A percentile compares a stretch with the other conserved stretches of the same genome.
Evolutionary conservation across 1,140 invertebrate genomes (phyloP).

Genomic region (Bombus fervidus): DNA sequence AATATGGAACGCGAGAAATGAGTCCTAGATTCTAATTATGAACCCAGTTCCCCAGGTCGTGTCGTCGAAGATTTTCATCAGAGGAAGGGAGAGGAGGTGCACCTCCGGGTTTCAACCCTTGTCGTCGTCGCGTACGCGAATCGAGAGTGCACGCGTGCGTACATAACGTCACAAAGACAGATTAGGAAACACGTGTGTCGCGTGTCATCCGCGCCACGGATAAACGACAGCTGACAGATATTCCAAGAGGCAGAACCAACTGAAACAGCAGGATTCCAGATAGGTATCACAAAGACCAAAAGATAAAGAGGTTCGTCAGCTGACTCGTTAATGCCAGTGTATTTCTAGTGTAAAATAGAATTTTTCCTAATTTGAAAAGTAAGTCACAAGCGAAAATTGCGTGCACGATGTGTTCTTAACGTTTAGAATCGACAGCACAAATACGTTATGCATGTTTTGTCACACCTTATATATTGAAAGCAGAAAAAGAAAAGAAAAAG

Average conservation of each 20-base stretch:
- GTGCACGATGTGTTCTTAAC: too few relatives aligned
- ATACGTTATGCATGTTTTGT: too few relatives aligned
- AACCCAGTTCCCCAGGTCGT: neutral
- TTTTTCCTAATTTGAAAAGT: too few relatives aligned
- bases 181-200: slow-evolving; percentile 34
- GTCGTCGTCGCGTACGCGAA: neutral
- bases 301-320: too few relatives aligned
- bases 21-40: slow-evolving; percentile 1
- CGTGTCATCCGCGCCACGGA: slow-evolving; percentile 18
- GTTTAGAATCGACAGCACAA: too few relatives aligned
- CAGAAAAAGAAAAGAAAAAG: neutral
- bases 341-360: too few relatives aligned
- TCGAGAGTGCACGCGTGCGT: neutral
- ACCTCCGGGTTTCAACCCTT: neutral
- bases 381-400: too few relatives aligned
- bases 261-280: neutral
- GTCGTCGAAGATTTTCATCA: slow-evolving; percentile 8
- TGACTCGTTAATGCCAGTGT: too few relatives aligned
- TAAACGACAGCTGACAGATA: slow-evolving; percentile 26
- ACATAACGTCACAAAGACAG: slow-evolving; percentile 15
- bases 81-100: neutral
- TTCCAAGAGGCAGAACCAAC: neutral
- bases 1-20: neutral
- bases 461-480: accelerated
- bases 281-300: neutral